phyloP scores from a whole-genome alignment of 2,888 invertebrate species.

The Synergus umbraculus region DNA sequence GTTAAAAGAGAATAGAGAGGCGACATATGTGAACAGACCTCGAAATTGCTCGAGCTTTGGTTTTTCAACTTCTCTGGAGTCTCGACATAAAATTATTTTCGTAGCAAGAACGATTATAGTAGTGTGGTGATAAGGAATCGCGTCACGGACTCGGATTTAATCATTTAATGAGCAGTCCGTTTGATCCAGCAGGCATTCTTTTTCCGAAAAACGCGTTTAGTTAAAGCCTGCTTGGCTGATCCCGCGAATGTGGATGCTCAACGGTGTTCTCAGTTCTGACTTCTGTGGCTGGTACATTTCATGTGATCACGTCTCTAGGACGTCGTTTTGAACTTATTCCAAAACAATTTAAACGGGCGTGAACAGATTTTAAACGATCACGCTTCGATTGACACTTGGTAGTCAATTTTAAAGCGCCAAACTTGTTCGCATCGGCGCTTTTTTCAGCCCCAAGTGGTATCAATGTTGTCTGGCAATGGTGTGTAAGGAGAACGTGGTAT shows the following conservation, averaged over 20 bases:
- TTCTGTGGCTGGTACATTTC: constrained; percentile 49
- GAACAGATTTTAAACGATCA: constrained; percentile 34
- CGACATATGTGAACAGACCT: constrained; percentile 62
- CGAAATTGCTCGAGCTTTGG: constrained; percentile 60
- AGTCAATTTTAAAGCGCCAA: constrained; percentile 61
- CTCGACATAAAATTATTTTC: constrained; percentile 57
- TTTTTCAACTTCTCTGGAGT: constrained; percentile 54
- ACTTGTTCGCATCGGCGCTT: constrained; percentile 72
- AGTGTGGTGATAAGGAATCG: constrained; percentile 37
- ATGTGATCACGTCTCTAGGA: constrained; percentile 48
- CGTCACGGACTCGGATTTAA: constrained; percentile 22
- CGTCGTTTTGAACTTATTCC: constrained; percentile 15
- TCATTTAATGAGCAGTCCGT: constrained; percentile 27
- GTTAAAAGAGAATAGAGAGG: too few relatives aligned
- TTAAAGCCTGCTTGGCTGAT: constrained; percentile 41
- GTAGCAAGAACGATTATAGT: constrained; percentile 47
- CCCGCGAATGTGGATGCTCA: constrained; percentile 37
- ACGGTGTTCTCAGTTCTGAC: constrained; percentile 30
- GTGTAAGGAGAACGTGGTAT: constrained; percentile 97
- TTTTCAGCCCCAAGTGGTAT: constrained; percentile 75
- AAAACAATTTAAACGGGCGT: constrained; percentile 1
- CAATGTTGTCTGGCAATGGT: constrained; percentile 92
- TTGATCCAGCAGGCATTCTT: constrained; percentile 19
- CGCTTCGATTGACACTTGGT: constrained; percentile 57
- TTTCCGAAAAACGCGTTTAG: constrained; percentile 1